Base-by-base conservation (phyloP, 1,140 invertebrate genomes). In the Brachionus calyciflorus region DNA sequence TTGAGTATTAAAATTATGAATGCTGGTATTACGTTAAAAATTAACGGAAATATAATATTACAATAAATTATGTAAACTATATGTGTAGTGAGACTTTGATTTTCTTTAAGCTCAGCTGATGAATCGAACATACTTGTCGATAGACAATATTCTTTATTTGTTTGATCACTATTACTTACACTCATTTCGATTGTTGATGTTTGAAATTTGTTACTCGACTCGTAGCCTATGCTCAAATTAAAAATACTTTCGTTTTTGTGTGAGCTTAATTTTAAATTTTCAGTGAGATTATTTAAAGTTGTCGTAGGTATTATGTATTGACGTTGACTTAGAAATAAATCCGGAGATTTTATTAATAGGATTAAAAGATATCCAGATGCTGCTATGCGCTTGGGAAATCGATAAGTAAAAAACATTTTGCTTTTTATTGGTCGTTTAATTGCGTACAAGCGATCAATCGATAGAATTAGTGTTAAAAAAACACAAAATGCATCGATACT, bases 401-500 rank as follows among this genome's bases (percentile, higher is more conserved):
- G 28, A 12, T 73, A 40, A 19, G 69, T 73, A 21, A 51, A 73
- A 24, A 55, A 73, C 0, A 73, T 30, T 21, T 55, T 49, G 28
- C 69, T 73, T 37, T 49, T 73, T 9, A 73, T 49, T 28, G 69
- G 69, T 33, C 33, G 49, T 73, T 73, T 73, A 26, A 73, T 73
- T 2, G 69, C 46, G 19, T 73, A 51, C 28, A 73, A 26, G 1
- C 69, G 44, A 14, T 73, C 69, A n/a, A 73, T 55, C n/a, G 69
- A 73, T n/a, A 73, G 40, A 33, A 73, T 33, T 14, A 73, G 69
- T 17, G 69, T 73, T 21, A 73, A 21, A 51, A 51, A 55, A 3
- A 73, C 51, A 33, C 69, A 73, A 55, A 73, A 73, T 14, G 69
- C 46, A 28, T 73, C 69, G 6, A 73, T 14, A 10, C 51, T 51